Base-by-base conservation (phyloP, 2,888 invertebrate species). In the Coronaproctus castanopsis region DNA sequence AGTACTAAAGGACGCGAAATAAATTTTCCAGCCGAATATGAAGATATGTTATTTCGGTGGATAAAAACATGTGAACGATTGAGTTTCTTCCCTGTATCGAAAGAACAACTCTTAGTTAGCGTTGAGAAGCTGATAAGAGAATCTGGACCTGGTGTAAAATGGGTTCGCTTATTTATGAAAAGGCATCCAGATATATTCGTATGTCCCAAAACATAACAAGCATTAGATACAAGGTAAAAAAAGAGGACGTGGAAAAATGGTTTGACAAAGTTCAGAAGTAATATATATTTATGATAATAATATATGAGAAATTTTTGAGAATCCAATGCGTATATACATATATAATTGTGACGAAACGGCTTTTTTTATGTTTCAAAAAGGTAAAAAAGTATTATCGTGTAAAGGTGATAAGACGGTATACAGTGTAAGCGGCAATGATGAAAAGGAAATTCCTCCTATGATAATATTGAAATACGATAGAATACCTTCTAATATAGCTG, bases 391-490 rank as follows among this genome's bases (percentile, higher is more conserved):
- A 8, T 21, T 57, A 22, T 20, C 21, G 5, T 21, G 8, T 8
- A 55, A 19, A 55, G 54, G 55, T 3, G 52, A 52, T 20, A 55
- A 55, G 10, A 52, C 18, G 14, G 51, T 55, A 5, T 57, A 57
- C 19, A 14, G n/a, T 10, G 54, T 54, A 21, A 21, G 21, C n/a
- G 52, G 52, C 8, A 52, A 52, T 52, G 10, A 5, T 55, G 57
- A 57, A 10, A 57, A 54, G 23, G 57, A 57, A 51, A 21, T 3
- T n/a, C 62, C 64, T 48, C 63, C 65, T 10, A 60, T 64, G 53
- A 52, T 65, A 10, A 54, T 66, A 2, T 64, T 57, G 24, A 61
- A 59, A 21, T 66, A 65, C 55, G 61, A 58, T 51, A 52, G 65
- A 49, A 52, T 65, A 19, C 64, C 63, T 10, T n/a, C 55, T 19